Evolutionary conservation across 1,140 invertebrate genomes (phyloP).

Genomic region (Drosophila chauvacae): DNA sequence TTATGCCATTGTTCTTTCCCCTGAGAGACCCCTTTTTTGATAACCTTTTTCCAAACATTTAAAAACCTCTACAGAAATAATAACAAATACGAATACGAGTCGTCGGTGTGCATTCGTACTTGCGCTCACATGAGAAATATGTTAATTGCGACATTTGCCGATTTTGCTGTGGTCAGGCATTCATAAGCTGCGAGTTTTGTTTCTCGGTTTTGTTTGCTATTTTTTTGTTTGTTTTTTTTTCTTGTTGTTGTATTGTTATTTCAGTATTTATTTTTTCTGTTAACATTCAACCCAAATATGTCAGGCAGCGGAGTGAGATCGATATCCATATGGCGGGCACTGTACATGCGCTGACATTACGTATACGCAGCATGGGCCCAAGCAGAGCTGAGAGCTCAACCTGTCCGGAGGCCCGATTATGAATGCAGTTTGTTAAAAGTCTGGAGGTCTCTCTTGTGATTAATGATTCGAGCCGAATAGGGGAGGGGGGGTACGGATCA

Average conservation of each 20-base stretch:
- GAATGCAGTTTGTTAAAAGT: constrained; percentile 35
- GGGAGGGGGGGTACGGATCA: constrained; percentile 4
- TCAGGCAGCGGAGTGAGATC: constrained; percentile 52
- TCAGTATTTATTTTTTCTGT: constrained; percentile 31
- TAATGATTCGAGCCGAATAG: constrained; percentile 29
- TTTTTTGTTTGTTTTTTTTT: constrained; percentile 7
- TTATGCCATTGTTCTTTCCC: constrained; percentile 22
- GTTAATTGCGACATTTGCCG: constrained; percentile 77
- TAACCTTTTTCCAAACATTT: neutral
- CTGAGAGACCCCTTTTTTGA: constrained; percentile 1
- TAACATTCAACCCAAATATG: constrained; percentile 72
- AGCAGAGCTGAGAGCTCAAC: constrained; percentile 18
- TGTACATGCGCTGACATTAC: constrained; percentile 47
- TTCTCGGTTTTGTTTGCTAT: constrained; percentile 32
- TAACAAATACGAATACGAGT: neutral
- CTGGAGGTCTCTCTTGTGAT: constrained; percentile 26
- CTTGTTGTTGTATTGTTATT: neutral
- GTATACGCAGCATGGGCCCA: constrained; percentile 60
- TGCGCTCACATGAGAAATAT: constrained; percentile 61
- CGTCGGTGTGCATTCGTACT: constrained; percentile 45
- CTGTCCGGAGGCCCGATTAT: constrained; percentile 36
- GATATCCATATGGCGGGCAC: constrained; percentile 36
- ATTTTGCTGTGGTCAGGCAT: constrained; percentile 67
- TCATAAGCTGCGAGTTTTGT: constrained; percentile 35
- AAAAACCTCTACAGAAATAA: neutral